These are phyloP conservation scores for Drosophila sturtevanti DNA, from an alignment of 1,140 invertebrate genomes.

Conservation along the genomic window DNA sequence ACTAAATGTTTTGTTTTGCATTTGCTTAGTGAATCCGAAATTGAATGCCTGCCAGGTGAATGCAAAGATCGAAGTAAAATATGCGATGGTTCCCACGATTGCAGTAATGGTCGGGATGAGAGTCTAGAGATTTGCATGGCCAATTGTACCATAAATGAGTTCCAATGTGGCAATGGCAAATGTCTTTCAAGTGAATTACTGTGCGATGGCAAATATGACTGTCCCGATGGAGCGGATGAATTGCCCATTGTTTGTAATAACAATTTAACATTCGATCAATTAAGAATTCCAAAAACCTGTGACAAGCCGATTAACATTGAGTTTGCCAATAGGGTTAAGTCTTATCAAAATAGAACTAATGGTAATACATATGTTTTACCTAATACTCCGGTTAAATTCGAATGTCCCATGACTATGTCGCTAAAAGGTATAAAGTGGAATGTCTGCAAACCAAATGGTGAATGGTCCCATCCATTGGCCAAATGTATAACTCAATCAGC, in stretches of 20 bases:
- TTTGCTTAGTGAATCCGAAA: not conserved
- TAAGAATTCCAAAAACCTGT: not conserved
- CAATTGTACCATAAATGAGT: not conserved
- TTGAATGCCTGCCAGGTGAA: constrained; percentile 3
- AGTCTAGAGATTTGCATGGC: constrained; percentile 1
- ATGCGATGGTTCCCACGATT: constrained; percentile 20
- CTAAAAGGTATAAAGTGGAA: constrained; percentile 2
- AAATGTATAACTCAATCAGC: not conserved
- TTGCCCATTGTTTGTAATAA: not conserved
- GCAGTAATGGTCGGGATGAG: constrained; percentile 32
- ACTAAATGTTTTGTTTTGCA: not conserved
- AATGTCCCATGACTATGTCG: not conserved
- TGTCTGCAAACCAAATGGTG: constrained; percentile 14
- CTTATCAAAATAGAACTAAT: not conserved
- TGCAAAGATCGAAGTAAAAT: not conserved
- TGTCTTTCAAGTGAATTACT: not conserved
- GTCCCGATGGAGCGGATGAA: constrained; percentile 39
- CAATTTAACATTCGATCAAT: not conserved
- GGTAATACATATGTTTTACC: constrained; percentile 1
- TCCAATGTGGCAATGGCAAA: constrained; percentile 33
- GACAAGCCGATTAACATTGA: not conserved
- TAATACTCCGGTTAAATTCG: constrained; percentile 1
- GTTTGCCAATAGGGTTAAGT: not conserved
- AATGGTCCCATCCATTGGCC: constrained; percentile 3
- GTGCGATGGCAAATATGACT: constrained; percentile 18